Base-by-base conservation (phyloP, 1,140 invertebrate species). In the Phthorimaea operculella region DNA sequence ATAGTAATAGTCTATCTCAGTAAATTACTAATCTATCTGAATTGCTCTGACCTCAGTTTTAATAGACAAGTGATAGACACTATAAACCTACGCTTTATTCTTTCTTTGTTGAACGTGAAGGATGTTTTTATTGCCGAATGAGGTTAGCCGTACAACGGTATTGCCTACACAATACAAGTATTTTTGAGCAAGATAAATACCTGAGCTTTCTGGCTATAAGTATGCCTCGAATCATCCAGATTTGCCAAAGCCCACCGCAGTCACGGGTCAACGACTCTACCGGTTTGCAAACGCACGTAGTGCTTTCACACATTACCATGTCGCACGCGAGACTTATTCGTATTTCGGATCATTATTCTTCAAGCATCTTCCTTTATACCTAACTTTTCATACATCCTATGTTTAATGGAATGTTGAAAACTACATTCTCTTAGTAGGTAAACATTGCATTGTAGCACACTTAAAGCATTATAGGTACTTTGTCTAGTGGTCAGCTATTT, bases 231-330 rank as follows among this genome's bases (percentile, higher is more conserved):
- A 60, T 48, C 60, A 57, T 65, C 60, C 57, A 67, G 60, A 64
- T 61, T 60, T 52, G 62, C 61, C 62, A 66, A 67, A 66, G 66
- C 66, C 62, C 69, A 68, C 51, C 62, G 67, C 28, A n/a, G 42
- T n/a, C 49, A 42, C 44, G 53, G 56, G 76, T 75, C 72, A 69
- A 66, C 71, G 74, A 79, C 72, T 39, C 36, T 39, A 39, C 36
- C 36, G 36, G 36, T 39, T 39, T n/a, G 36, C 36, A 39, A 39
- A 39, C 36, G 10, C n/a, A n/a, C n/a, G 36, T n/a, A 12, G 36
- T 39, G 36, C 36, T 39, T 39, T 39, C 36, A 39, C 36, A 39
- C 36, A 39, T 39, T 39, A 12, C 36, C 36, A n/a, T 39, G n/a
- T 39, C 36, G n/a, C 10, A 39, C 36, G 36, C 10, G 36, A 39